Evolutionary conservation across 35 echinoderm and acorn worm species (phyloP).

Genomic region (Apostichopus japonicus): DNA sequence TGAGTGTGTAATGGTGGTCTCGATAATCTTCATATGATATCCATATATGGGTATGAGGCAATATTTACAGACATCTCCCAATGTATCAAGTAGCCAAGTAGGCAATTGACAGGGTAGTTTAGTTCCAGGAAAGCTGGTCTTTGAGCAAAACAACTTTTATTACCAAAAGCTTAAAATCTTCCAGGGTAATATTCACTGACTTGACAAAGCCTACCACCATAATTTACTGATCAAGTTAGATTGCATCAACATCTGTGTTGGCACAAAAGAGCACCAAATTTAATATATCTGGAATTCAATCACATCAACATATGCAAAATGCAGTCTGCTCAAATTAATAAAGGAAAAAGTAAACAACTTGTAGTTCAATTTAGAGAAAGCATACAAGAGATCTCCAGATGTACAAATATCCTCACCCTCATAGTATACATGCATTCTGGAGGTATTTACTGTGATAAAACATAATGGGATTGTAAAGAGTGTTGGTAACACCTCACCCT

Average conservation of each 20-base stretch:
- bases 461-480: no score
- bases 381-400: no score
- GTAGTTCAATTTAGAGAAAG: no score
- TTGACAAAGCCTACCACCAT: not conserved
- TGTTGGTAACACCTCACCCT: no score
- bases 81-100: constrained; percentile 15
- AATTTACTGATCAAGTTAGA: not conserved
- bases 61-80: not conserved
- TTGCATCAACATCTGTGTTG: not conserved
- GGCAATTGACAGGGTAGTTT: not conserved
- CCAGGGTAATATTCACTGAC: not conserved
- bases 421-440: no score
- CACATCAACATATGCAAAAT: no score
- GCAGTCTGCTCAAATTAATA: no score
- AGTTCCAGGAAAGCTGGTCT: not conserved
- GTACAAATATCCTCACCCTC: no score
- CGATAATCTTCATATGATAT: constrained; percentile 9
- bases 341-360: no score
- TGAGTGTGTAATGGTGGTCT: constrained; percentile 6
- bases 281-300: no score
- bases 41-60: not conserved
- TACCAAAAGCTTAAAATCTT: not conserved
- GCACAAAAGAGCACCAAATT: not conserved
- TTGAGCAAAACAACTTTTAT: constrained; percentile 33
- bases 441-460: no score